Evolutionary conservation across 2,888 invertebrate genomes (phyloP), one percentile per base, ranked within the genome.

Genomic region (Fabriciana adippe): DNA sequence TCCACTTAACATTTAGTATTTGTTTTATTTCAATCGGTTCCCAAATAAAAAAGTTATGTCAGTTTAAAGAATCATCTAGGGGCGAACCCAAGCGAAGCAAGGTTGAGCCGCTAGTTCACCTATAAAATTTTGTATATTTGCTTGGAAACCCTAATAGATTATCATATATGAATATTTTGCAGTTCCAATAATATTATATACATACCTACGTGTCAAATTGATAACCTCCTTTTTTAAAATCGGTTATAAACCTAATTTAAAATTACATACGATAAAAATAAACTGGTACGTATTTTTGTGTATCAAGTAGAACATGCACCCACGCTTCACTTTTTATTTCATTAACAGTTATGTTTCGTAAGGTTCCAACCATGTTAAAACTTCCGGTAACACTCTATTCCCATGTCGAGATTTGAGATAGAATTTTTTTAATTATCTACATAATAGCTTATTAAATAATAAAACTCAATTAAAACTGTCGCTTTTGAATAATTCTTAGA

Each of bases 341-440:
- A 31, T 48, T 59, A 59, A 59, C 59, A 59, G 59, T 59, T 59
- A 59, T 48, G n/a, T 48, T 48, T 48, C 6, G n/a, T 57, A 26
- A n/a, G 59, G 59, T 47, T 59, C n/a, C 48, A 11, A 26, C 31
- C 48, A 59, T 31, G 48, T 48, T 59, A 21, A 53, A 14, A 54
- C 59, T 69, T 69, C 69, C 69, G 66, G 59, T 66, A 53, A 66
- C 57, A 41, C 41, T 31, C 66, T 26, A 21, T 69, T 69, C 69
- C 69, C 69, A 69, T 66, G 66, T 66, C 59, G 62, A 55, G 51
- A 62, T 67, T 18, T 14, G 66, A 63, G 67, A 57, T 63, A 51
- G 61, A 61, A 35, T 16, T 51, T 51, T 51, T 51, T 51, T 61
- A 51, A 61, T 61, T 61, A 61, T 51, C 21, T 51, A 61, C 51